Base-by-base conservation (phyloP, 2,888 invertebrate genomes). In the Heliconius aoede region DNA sequence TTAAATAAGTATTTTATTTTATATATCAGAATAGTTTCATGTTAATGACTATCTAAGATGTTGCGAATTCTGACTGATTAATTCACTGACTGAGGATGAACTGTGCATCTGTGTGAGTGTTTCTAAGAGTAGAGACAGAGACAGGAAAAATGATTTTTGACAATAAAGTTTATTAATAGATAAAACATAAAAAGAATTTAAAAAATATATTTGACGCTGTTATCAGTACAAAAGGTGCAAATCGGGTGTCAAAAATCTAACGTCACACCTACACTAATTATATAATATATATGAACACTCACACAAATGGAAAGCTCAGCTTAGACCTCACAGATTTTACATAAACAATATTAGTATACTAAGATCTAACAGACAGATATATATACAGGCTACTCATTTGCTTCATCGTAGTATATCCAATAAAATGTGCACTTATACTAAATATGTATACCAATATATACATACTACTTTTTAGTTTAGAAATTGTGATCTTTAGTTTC, bases 341-440 rank as follows among this genome's bases (percentile, higher is more conserved):
- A 32, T n/a, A 24, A 58, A 13, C 7, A 1, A 13, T 60, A 60
- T 26, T 60, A 2, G 4, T 13, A 4, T 9, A 26, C 24, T 40
- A 36, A 36, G 4, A 71, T 26, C 32, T 60, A 58, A 32, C 60
- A 36, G 21, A 60, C 4, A 21, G 26, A 26, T 30, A 21, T 72
- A 72, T 72, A 18, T 72, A 72, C 72, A 72, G 72, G 60, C 72
- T 72, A 72, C 72, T 58, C 58, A 11, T 72, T 72, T 60, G 60
- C 36, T 32, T 58, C 15, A 11, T 26, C 26, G 46, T 11, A 46
- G 15, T 67, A 13, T 9, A 13, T 18, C 15, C 15, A 18, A 24
- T 67, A 46, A 18, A 30, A 32, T 3, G 2, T 67, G 26, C 26
- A 26, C 15, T 60, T 60, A 32, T 32, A 0, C n/a, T n/a, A 64